Evolutionary conservation across 2,113 vertebrate genomes (phyloP), one percentile per base, ranked within the genome.

Genomic region (Podarcis muralis): DNA sequence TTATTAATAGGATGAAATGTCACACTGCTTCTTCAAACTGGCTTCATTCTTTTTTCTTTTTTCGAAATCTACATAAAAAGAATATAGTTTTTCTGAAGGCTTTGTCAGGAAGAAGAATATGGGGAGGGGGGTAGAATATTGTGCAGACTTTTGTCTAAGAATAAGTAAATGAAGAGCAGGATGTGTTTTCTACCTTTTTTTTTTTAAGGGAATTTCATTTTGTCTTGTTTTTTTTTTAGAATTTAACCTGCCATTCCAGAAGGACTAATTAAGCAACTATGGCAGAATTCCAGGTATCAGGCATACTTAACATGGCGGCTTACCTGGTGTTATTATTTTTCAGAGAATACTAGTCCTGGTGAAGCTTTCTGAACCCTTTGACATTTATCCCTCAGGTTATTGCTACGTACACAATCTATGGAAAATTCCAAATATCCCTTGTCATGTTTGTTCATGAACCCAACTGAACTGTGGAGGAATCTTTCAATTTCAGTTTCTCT

Each of bases 241-340:
- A 94, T 94, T 95, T 92, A 95, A 94, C 80, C 23, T 89, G 86
- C 91, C 90, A 93, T 85, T 93, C 37, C 89, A 59, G 92, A 94
- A 96, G 87, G 0, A 0, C 86, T 57, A 91, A 78, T 27, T 57
- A 69, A 92, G 93, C 92, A 95, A 90, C 94, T 93, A 90, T 90
- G 87, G 89, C 86, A 92, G 85, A 95, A 92, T 90, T 92, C 78
- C 90, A 87, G 87, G 65, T 68, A 88, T 91, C 79, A 84, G 27
- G 84, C 88, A 59, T 79, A 83, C 84, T 88, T 91, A 94, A 94
- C 78, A 93, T 94, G 92, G 85, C 89, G 95, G 84, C 22, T 92
- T 93, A 92, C 95, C 93, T 95, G 92, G 89, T 94, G 81, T 93
- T 94, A 95, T 96, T 94, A 94, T 91, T 91, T 68, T 93, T 92